These are phyloP conservation scores for Orthonychiurus folsomi DNA, from an alignment of 2,888 invertebrate species.

Conservation along the genomic window DNA sequence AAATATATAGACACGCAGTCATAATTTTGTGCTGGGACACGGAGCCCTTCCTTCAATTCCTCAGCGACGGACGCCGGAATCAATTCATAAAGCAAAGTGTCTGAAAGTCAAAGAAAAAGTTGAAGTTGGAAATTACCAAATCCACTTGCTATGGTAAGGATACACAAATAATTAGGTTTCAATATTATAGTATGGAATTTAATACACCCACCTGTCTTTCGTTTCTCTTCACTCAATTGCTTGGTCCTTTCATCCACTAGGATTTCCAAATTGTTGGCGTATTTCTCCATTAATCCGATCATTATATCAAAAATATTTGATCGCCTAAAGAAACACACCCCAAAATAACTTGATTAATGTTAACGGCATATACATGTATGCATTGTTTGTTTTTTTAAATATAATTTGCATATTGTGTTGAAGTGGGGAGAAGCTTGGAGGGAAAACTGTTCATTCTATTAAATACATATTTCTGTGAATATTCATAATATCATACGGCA, in stretches of 20 bases:
- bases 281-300: slow-evolving; percentile 97
- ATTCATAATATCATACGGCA: too few relatives aligned
- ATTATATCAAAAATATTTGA: slow-evolving; percentile 95
- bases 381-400: too few relatives aligned
- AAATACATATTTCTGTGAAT: too few relatives aligned
- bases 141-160: neutral
- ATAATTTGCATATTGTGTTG: too few relatives aligned
- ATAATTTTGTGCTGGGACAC: slow-evolving; percentile 70
- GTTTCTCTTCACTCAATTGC: slow-evolving; percentile 88
- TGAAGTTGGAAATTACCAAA: slow-evolving; percentile 4
- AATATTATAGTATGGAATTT: neutral
- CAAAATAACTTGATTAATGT: too few relatives aligned
- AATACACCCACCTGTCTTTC: slow-evolving; percentile 72
- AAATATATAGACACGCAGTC: slow-evolving; percentile 76
- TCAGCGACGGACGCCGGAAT: slow-evolving; percentile 77
- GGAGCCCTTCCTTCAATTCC: slow-evolving; percentile 75
- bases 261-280: slow-evolving; percentile 87
- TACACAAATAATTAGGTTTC: neutral
- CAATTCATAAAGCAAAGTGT: slow-evolving; percentile 79
- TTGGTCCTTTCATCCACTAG: slow-evolving; percentile 89
- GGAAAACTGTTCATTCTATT: too few relatives aligned
- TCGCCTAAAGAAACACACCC: too few relatives aligned
- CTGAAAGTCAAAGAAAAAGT: slow-evolving; percentile 49
- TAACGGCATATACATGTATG: too few relatives aligned
- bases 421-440: too few relatives aligned